Evolutionary conservation across 1,140 invertebrate species (phyloP).

Genomic region (Sitophilus oryzae): DNA sequence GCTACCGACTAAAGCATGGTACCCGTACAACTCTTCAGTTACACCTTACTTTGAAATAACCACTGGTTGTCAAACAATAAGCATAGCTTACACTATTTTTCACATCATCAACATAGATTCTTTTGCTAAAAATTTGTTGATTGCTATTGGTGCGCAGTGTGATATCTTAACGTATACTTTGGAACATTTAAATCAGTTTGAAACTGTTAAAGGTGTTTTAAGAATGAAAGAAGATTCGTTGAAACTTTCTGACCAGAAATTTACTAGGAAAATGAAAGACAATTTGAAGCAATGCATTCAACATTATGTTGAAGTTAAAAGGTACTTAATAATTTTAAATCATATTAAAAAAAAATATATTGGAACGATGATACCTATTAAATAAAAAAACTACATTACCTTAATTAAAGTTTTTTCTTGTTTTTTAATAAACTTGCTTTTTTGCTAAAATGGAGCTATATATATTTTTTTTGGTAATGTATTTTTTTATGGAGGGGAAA

Average conservation of each 20-base stretch:
- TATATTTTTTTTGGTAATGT: too few relatives aligned
- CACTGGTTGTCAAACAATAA: neutral
- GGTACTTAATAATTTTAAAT: too few relatives aligned
- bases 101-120: neutral
- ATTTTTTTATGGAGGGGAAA: too few relatives aligned
- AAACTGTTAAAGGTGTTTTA: neutral
- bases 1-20: neutral
- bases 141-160: neutral
- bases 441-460: too few relatives aligned
- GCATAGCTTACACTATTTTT: neutral
- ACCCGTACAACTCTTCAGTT: neutral
- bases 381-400: too few relatives aligned
- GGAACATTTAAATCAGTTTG: neutral
- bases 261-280: neutral
- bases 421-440: too few relatives aligned
- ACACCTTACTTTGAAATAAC: neutral
- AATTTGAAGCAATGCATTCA: conserved; percentile 2
- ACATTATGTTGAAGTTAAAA: conserved; percentile 3
- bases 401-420: too few relatives aligned
- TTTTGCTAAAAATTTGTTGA: neutral
- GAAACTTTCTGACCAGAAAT: neutral
- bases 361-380: too few relatives aligned
- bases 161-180: conserved; percentile 2
- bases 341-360: too few relatives aligned
- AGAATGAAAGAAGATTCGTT: neutral